These are phyloP conservation scores for Rynchops niger DNA, from an alignment of 2,113 vertebrate species.

Conservation along the genomic window DNA sequence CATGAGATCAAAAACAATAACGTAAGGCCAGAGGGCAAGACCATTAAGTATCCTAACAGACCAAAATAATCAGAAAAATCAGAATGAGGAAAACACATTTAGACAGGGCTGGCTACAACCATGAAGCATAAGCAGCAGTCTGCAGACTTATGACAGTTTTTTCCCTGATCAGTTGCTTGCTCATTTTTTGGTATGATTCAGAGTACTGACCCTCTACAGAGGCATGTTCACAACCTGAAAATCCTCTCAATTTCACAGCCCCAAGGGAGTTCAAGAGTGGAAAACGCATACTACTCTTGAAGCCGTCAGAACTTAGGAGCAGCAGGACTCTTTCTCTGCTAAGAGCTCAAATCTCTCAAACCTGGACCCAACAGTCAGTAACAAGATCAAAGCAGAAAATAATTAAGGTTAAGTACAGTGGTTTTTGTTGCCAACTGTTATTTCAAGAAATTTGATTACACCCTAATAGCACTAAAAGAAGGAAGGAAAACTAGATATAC, in stretches of 20 bases:
- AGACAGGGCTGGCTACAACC: background rate
- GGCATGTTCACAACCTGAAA: background rate
- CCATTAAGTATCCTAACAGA: background rate
- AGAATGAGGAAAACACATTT: background rate
- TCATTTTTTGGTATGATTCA: background rate
- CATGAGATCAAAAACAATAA: background rate
- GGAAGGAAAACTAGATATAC: background rate
- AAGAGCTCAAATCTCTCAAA: background rate
- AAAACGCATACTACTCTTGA: fast-evolving
- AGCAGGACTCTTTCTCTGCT: background rate
- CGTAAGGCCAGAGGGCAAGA: background rate
- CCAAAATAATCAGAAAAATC: background rate
- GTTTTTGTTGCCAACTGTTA: background rate
- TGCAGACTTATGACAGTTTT: background rate
- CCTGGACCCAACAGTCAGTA: background rate
- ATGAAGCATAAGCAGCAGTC: background rate
- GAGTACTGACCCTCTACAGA: background rate
- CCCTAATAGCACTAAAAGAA: background rate
- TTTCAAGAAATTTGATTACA: background rate
- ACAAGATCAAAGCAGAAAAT: background rate
- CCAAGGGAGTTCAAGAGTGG: background rate
- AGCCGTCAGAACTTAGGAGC: background rate
- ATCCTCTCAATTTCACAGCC: background rate
- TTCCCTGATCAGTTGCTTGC: background rate
- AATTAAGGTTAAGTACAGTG: background rate